phyloP scores from a whole-genome alignment of 2,797 vertebrate genomes.

The Sebastes nivosus region DNA sequence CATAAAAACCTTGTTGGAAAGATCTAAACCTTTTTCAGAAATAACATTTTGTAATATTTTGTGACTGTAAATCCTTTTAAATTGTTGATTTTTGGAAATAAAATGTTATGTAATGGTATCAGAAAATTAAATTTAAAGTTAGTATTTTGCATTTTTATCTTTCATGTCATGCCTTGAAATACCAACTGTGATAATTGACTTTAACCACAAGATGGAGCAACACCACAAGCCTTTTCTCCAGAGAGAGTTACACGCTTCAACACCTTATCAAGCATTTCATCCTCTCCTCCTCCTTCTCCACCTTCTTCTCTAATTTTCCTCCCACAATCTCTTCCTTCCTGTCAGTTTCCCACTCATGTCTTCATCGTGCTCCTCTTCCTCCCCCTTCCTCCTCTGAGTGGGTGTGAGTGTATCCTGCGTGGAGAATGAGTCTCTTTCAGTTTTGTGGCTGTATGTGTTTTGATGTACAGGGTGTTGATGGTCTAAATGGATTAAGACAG shows the following conservation, averaged over 20 bases:
- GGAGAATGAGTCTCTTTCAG: slow-evolving; percentile 7
- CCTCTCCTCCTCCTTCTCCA: neutral
- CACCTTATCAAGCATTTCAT: neutral
- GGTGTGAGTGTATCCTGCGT: slow-evolving; percentile 25
- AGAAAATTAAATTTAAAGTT: slow-evolving; percentile 7
- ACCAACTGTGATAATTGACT: neutral
- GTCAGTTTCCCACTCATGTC: neutral
- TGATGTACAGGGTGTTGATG: slow-evolving; percentile 14
- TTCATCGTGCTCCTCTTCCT: neutral
- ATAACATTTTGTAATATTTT: neutral
- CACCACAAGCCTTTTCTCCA: neutral
- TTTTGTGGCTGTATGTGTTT: neutral
- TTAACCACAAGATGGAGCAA: slow-evolving; percentile 46
- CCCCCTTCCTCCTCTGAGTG: slow-evolving; percentile 20
- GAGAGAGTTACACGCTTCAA: neutral
- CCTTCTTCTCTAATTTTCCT: neutral
- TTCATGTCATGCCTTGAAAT: neutral
- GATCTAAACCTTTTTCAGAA: neutral
- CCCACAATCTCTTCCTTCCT: neutral
- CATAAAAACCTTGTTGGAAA: neutral
- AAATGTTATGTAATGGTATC: neutral
- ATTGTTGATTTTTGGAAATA: neutral
- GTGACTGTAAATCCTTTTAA: neutral
- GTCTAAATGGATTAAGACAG: slow-evolving; percentile 51
- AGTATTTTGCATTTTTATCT: neutral